Conservation (phyloP, 1,140 invertebrate genomes). For the Drosophila pachea region DNA sequence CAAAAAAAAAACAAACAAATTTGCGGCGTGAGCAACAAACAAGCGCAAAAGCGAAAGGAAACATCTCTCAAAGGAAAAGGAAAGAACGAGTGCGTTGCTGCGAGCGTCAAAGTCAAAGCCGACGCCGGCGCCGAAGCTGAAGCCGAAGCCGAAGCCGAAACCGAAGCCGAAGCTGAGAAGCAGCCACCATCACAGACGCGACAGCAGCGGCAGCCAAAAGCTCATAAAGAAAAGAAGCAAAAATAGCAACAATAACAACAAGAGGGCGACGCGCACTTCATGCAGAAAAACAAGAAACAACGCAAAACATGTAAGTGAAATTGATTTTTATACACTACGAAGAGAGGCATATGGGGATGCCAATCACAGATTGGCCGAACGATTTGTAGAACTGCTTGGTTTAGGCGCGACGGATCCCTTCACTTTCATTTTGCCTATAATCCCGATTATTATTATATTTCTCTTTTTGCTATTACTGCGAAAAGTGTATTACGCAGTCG, state of each 20-base stretch:
- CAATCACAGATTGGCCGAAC: background rate
- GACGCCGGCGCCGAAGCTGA: slow-evolving; percentile 4
- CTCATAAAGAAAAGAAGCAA: slow-evolving; percentile 3
- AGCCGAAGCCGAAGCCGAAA: background rate
- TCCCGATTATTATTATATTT: background rate
- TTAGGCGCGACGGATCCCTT: too few relatives aligned
- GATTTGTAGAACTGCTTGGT: too few relatives aligned
- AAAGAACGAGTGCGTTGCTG: slow-evolving; percentile 15
- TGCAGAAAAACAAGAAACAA: slow-evolving; percentile 67
- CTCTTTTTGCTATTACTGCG: background rate
- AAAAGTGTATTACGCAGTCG: background rate
- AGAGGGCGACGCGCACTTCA: slow-evolving; percentile 49
- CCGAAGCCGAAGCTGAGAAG: slow-evolving; percentile 24
- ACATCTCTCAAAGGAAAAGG: background rate
- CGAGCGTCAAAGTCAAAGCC: slow-evolving; percentile 27
- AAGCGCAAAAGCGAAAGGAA: slow-evolving; percentile 5
- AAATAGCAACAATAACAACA: slow-evolving; percentile 12
- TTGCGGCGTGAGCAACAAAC: slow-evolving; percentile 35
- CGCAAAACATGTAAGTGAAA: slow-evolving; percentile 72
- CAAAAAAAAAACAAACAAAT: slow-evolving; percentile 35
- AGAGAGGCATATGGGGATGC: background rate
- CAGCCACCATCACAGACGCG: background rate
- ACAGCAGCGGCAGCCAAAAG: slow-evolving; percentile 20
- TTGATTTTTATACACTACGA: slow-evolving; percentile 52
- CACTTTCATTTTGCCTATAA: background rate